Base-by-base conservation (phyloP, 2,888 invertebrate genomes). In the Strigamia maritima region DNA sequence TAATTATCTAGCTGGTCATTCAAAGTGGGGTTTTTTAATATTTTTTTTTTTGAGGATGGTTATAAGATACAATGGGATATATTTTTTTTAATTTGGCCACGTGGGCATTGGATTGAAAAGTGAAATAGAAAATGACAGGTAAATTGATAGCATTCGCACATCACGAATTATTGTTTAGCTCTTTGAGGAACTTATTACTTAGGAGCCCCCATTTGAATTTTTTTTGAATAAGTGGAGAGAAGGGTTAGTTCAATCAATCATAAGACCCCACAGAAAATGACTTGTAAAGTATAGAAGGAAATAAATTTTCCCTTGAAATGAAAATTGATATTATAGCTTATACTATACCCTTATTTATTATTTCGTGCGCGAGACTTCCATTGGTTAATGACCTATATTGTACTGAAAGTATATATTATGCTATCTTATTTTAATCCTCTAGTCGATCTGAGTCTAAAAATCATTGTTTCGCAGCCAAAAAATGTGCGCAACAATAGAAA, bases 51-150 rank as follows among this genome's bases (percentile, higher is more conserved):
- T n/a, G n/a, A n/a, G n/a, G n/a, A n/a, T 60, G n/a, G 4, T 1
- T 3, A 6, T n/a, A 2, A 22, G 12, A 19, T 60, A 60, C 60
- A 60, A 60, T 60, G 19, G 44, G 60, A 19, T 49, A 14, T 49
- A n/a, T 4, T 70, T 70, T 70, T 70, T 28, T 70, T n/a, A n/a
- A n/a, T n/a, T n/a, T 12, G 8, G 12, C 1, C n/a, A 19, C n/a
- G 12, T 70, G 70, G 12, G 28, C 70, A 70, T 70, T 70, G 70
- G 70, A 10, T 28, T 70, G 70, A 70, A 70, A 70, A 28, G 70
- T 70, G 70, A 70, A 70, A 70, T 70, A 28, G 28, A 70, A 70
- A 70, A 70, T 70, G 70, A 70, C 70, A 70, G 70, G 70, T 70
- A 70, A 70, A 70, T 70, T 70, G 70, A 70, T 26, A 70, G 70